These are phyloP conservation scores for Pelmatolapia mariae DNA, from an alignment of 2,113 vertebrate species.

Conservation along the genomic window DNA sequence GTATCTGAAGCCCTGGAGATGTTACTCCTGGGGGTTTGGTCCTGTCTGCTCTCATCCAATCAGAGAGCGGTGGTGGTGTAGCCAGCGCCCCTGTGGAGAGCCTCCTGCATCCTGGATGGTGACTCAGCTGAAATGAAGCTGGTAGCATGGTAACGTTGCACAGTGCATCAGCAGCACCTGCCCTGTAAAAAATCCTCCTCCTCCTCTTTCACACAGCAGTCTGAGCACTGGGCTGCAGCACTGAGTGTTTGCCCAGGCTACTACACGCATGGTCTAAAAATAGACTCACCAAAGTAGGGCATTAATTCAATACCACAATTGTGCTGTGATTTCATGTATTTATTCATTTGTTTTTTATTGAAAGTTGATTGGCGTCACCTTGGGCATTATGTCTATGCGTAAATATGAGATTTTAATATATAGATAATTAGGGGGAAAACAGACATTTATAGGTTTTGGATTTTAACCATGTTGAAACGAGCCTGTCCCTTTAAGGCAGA, in stretches of 20 bases:
- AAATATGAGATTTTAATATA: not conserved
- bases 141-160: not conserved
- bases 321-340: not conserved
- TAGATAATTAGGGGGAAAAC: not conserved
- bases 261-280: not conserved
- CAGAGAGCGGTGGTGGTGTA: constrained; percentile 7
- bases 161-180: not conserved
- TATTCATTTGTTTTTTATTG: not conserved
- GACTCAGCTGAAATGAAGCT: constrained; percentile 50
- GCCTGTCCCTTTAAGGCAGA: not conserved
- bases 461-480: not conserved
- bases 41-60: constrained; percentile 22
- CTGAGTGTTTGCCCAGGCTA: not conserved
- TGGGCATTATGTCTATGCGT: not conserved
- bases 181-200: not conserved
- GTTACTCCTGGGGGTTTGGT: not conserved
- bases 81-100: constrained; percentile 38
- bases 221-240: not conserved
- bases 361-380: not conserved
- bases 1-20: not conserved
- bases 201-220: not conserved
- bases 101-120: constrained; percentile 10
- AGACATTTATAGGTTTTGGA: not conserved
- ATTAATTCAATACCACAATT: not conserved
- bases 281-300: not conserved